A percentile compares a stretch with the other conserved stretches of the same genome.
These are phyloP conservation scores for Cuniculus paca DNA, from an alignment of 2,797 vertebrate species.

Conservation along the genomic window DNA sequence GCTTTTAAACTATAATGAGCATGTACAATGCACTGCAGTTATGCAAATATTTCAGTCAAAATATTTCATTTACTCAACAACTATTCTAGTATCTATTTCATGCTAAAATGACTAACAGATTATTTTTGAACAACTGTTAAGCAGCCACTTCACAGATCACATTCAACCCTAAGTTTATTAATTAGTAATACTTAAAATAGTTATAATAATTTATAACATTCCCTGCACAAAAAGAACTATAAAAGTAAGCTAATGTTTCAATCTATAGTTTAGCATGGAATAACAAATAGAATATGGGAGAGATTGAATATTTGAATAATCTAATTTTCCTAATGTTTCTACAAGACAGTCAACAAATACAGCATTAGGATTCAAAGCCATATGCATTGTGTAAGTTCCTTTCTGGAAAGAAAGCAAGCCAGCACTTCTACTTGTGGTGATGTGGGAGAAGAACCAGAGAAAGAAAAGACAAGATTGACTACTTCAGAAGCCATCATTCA, in stretches of 20 bases:
- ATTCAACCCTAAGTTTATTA: not conserved
- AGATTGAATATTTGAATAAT: not conserved
- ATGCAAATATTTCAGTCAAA: conserved; percentile 53
- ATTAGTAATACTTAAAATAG: not conserved
- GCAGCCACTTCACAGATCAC: not conserved
- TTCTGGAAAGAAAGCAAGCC: not conserved
- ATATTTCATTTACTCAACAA: conserved; percentile 58
- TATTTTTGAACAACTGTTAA: conserved; percentile 3
- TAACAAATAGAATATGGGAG: not conserved
- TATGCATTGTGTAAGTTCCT: not conserved
- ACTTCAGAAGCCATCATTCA: not conserved
- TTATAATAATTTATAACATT: not conserved
- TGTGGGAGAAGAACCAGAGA: not conserved
- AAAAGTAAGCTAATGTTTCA: conserved; percentile 27
- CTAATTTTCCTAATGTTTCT: conserved; percentile 3
- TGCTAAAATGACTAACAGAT: not conserved
- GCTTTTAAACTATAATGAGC: not conserved
- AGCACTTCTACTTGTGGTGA: not conserved
- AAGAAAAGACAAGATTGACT: not conserved
- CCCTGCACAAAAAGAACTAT: not conserved
- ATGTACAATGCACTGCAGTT: not conserved
- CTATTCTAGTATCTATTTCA: conserved; percentile 26
- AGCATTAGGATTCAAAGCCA: not conserved
- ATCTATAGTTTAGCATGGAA: not conserved
- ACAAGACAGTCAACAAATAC: not conserved